A percentile compares a stretch with the other conserved stretches of the same genome.
phyloP scores from a whole-genome alignment of 2,888 invertebrate species.

The Hyles lineata region DNA sequence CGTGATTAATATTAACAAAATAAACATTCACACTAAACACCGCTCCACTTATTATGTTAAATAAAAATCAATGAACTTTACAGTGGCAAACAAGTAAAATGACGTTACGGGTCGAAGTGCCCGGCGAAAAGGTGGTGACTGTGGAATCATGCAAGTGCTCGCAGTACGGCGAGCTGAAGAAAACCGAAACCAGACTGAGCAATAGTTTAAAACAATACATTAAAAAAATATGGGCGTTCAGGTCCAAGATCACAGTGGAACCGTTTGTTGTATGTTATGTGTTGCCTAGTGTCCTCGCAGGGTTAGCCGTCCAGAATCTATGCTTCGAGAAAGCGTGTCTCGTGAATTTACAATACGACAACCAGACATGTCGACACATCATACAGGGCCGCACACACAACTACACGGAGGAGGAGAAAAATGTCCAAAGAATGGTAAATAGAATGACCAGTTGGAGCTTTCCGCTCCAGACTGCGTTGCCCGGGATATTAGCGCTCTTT shows the following conservation, averaged over 20 bases:
- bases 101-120: slow-evolving; percentile 80
- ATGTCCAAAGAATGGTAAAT: slow-evolving; percentile 82
- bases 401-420: slow-evolving; percentile 71
- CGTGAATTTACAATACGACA: slow-evolving; percentile 82
- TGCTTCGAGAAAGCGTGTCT: slow-evolving; percentile 86
- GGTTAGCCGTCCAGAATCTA: slow-evolving; percentile 83
- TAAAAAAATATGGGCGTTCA: slow-evolving; percentile 72
- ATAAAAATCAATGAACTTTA: slow-evolving; percentile 36
- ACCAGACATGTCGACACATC: slow-evolving; percentile 80
- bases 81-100: slow-evolving; percentile 58
- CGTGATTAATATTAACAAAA: slow-evolving; percentile 34
- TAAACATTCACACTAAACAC: neutral
- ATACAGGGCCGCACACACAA: slow-evolving; percentile 75
- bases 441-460: slow-evolving; percentile 85
- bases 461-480: slow-evolving; percentile 84
- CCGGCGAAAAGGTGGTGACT: slow-evolving; percentile 74
- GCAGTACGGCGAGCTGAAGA: slow-evolving; percentile 60
- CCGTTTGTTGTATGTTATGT: slow-evolving; percentile 88
- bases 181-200: slow-evolving; percentile 67
- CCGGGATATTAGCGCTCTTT: slow-evolving; percentile 84
- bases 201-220: slow-evolving; percentile 70
- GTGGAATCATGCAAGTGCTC: slow-evolving; percentile 75
- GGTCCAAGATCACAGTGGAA: slow-evolving; percentile 86
- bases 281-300: slow-evolving; percentile 87
- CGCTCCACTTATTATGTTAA: slow-evolving; percentile 38